A percentile compares a stretch with the other conserved stretches of the same genome.
phyloP scores from a whole-genome alignment of 1,140 invertebrate genomes.

The Ectropis grisescens region DNA sequence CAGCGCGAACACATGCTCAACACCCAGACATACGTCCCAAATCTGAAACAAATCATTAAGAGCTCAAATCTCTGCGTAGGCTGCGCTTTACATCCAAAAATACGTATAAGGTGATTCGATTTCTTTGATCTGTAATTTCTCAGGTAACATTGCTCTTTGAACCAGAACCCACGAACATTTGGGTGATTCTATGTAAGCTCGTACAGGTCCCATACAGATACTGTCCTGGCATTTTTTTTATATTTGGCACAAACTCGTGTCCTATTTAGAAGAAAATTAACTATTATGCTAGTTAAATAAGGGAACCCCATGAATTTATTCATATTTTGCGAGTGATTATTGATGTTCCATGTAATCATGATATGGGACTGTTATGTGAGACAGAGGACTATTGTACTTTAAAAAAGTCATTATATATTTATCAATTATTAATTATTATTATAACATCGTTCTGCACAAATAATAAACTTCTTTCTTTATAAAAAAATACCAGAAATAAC shows the following conservation, averaged over 20 bases:
- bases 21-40: too few relatives aligned
- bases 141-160: too few relatives aligned
- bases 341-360: conserved; percentile 6
- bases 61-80: too few relatives aligned
- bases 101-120: too few relatives aligned
- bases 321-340: conserved; percentile 9
- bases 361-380: conserved; percentile 8
- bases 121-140: too few relatives aligned
- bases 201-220: conserved; percentile 2
- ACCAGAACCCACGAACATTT: too few relatives aligned
- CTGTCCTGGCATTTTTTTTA: conserved; percentile 11
- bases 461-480: conserved; percentile 8
- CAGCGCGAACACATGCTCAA: too few relatives aligned
- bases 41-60: too few relatives aligned
- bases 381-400: conserved; percentile 1
- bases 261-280: conserved; percentile 12
- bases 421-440: too few relatives aligned
- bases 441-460: conserved; percentile 7
- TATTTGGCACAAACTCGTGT: conserved; percentile 7
- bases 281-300: conserved; percentile 9
- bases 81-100: too few relatives aligned
- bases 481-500: not conserved
- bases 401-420: conserved; percentile 9
- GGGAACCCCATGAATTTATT: conserved; percentile 6
- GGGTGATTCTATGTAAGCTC: too few relatives aligned